A percentile compares a stretch with the other conserved stretches of the same genome.
phyloP scores from a whole-genome alignment of 2,113 vertebrate species.

The Podocnemis expansa region DNA sequence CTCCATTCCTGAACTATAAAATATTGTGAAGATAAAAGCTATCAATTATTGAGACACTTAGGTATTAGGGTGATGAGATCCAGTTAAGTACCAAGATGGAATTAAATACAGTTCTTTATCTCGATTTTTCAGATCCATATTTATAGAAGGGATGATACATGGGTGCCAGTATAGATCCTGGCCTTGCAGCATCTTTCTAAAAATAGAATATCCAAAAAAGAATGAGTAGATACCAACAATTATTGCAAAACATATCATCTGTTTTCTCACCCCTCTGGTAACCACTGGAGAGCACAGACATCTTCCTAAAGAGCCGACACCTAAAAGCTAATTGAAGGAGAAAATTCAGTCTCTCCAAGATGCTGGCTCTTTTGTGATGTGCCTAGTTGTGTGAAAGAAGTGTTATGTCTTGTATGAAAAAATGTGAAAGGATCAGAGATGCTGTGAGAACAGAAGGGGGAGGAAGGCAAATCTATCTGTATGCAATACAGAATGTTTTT shows the following conservation, averaged over 20 bases:
- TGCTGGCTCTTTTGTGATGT: neutral
- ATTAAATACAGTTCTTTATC: neutral
- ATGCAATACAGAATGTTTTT: neutral
- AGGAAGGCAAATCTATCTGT: neutral
- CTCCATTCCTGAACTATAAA: neutral
- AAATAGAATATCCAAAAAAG: neutral
- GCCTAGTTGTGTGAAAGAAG: neutral
- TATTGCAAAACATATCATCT: neutral
- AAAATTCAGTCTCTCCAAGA: neutral
- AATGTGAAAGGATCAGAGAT: neutral
- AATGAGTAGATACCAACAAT: neutral
- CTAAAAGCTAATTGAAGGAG: neutral
- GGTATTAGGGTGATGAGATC: neutral
- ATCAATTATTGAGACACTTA: neutral
- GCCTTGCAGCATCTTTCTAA: neutral
- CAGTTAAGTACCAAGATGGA: neutral
- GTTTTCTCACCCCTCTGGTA: neutral
- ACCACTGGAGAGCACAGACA: neutral
- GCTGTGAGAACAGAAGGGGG: neutral
- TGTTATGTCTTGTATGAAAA: neutral
- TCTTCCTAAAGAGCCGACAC: neutral
- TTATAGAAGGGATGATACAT: too few species aligned
- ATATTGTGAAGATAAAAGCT: neutral
- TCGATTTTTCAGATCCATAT: neutral
- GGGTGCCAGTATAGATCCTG: neutral